These are phyloP conservation scores for Meloidogyne floridensis DNA, from an alignment of 1,140 invertebrate species.

Conservation along the genomic window DNA sequence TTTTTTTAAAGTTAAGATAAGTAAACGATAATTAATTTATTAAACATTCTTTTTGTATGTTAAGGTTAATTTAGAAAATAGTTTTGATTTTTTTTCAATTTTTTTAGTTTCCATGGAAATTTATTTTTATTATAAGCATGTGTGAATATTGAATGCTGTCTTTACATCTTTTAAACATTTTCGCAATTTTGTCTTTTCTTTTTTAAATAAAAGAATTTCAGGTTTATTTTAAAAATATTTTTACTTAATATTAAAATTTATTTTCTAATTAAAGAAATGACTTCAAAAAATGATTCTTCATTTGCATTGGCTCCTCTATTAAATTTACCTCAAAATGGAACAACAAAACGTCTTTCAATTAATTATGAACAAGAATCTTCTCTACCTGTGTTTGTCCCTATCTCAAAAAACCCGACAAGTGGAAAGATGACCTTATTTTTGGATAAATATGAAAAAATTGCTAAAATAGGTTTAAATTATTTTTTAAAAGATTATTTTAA, in stretches of 20 bases:
- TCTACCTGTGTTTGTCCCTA: not conserved
- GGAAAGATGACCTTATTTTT: constrained; percentile 66
- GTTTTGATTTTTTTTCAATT: too few species aligned
- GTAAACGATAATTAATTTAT: too few species aligned
- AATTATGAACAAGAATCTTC: not conserved
- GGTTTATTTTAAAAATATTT: not conserved
- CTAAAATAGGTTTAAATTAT: constrained; percentile 77
- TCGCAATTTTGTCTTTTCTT: not conserved
- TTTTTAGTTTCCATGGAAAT: not conserved
- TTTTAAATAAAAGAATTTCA: not conserved
- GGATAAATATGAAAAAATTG: constrained; percentile 96
- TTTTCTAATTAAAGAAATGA: not conserved
- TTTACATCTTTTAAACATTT: not conserved
- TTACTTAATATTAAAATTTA: not conserved
- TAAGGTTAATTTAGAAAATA: too few species aligned
- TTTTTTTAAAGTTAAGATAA: too few species aligned
- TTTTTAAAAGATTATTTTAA: not conserved
- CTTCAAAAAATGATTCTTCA: not conserved
- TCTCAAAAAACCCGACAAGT: not conserved
- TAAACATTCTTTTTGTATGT: too few species aligned
- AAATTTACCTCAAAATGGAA: constrained; percentile 2
- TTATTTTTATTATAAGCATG: not conserved
- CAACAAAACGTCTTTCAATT: not conserved
- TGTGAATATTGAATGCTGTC: not conserved
- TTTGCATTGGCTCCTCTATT: not conserved